A percentile compares a stretch with the other conserved stretches of the same genome.
These are phyloP conservation scores for Spea multiplicata DNA, from an alignment of 2,113 vertebrate species.

Conservation along the genomic window DNA sequence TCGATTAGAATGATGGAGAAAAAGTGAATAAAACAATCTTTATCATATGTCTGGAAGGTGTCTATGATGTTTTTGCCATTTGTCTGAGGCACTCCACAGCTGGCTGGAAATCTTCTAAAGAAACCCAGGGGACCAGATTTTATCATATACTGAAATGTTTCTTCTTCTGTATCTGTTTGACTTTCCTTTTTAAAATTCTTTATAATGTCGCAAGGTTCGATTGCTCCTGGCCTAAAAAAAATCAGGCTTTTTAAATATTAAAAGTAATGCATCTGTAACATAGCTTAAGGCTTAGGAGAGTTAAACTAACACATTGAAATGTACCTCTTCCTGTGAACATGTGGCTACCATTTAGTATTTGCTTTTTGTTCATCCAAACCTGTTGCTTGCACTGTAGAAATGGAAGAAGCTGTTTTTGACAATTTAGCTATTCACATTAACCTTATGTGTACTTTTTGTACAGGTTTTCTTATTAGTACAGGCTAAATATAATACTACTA, in stretches of 20 bases:
- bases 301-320: constrained; percentile 34
- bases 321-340: constrained; percentile 6
- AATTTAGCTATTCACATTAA: too few species aligned
- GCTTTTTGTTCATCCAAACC: not conserved
- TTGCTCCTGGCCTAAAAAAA: not conserved
- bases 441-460: too few species aligned
- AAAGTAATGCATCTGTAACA: constrained; percentile 18
- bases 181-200: not conserved
- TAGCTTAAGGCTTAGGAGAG: constrained; percentile 25
- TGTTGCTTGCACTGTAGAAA: not conserved
- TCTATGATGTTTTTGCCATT: too few species aligned
- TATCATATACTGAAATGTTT: not conserved
- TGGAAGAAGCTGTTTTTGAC: too few species aligned
- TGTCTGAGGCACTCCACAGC: too few species aligned
- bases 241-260: constrained; percentile 14
- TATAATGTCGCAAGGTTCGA: not conserved
- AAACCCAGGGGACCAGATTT: too few species aligned
- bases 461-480: too few species aligned
- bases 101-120: too few species aligned
- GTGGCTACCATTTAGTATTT: constrained; percentile 12
- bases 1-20: too few species aligned
- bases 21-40: too few species aligned
- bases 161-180: not conserved
- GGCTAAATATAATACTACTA: too few species aligned
- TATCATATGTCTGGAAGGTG: too few species aligned